These are phyloP conservation scores for Drosophila seguyi DNA, from an alignment of 1,140 invertebrate genomes.

Conservation along the genomic window DNA sequence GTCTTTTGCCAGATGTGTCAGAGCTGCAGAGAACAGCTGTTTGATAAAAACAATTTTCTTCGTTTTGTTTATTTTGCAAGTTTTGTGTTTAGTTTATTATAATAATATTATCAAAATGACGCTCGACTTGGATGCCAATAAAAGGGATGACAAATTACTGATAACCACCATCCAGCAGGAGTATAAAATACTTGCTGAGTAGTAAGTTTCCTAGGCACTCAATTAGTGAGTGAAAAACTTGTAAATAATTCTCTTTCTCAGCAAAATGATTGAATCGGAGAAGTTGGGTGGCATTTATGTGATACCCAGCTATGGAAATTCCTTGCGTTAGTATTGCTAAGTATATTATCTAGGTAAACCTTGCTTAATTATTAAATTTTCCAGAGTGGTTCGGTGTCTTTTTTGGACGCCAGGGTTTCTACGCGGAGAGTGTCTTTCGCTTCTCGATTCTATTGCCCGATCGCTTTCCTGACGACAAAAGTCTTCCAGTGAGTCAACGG, in stretches of 20 bases:
- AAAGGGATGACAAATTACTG: slow-evolving; percentile 84
- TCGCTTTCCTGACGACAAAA: slow-evolving; percentile 94
- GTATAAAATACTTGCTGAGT: slow-evolving; percentile 92
- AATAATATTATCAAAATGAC: slow-evolving; percentile 56
- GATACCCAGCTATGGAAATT: slow-evolving; percentile 94
- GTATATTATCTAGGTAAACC: neutral
- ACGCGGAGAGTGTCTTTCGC: slow-evolving; percentile 95
- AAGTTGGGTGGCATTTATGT: slow-evolving; percentile 95
- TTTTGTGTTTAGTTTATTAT: slow-evolving; percentile 36
- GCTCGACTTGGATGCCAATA: slow-evolving; percentile 69
- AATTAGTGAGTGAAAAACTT: neutral
- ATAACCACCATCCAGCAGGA: slow-evolving; percentile 87
- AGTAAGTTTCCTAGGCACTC: slow-evolving; percentile 86
- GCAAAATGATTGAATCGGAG: slow-evolving; percentile 93
- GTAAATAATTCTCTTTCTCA: slow-evolving; percentile 85
- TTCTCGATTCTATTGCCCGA: slow-evolving; percentile 94
- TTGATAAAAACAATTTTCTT: neutral
- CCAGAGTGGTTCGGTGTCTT: slow-evolving; percentile 97
- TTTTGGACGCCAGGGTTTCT: slow-evolving; percentile 94
- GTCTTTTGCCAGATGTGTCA: neutral
- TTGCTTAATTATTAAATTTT: neutral
- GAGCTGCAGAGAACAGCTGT: slow-evolving; percentile 22
- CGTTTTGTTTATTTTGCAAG: slow-evolving; percentile 39
- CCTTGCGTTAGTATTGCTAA: slow-evolving; percentile 87
- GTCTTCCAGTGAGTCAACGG: slow-evolving; percentile 86